Base-by-base conservation (phyloP, 2,888 invertebrate species). In the Corbicula japonica region DNA sequence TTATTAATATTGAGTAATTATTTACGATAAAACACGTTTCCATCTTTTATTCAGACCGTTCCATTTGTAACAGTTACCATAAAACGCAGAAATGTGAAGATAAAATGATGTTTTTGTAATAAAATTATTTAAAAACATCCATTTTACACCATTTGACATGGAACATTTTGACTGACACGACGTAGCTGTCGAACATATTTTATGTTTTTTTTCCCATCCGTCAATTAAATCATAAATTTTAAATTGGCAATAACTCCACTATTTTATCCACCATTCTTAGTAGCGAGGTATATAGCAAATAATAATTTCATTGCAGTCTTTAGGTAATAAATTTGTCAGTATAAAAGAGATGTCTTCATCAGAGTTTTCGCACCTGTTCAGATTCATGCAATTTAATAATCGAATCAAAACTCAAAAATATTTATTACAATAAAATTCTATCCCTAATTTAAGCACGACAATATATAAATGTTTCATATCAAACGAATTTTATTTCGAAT, bases 311-410 rank as follows among this genome's bases (percentile, higher is more conserved):
- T 35, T 61, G 61, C 60, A 50, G 35, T n/a, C 50, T 61, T 70
- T 10, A 15, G 12, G 28, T 21, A 56, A 70, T 50, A 70, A 70
- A 70, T 48, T 60, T 70, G 61, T 70, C 70, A 70, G 18, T 30
- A 21, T 60, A 50, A 10, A 38, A 28, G 26, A 21, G 70, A 61
- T 38, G 52, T 70, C 70, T 61, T 61, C 70, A 70, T 70, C 48
- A 8, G 5, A 1, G n/a, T 15, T 21, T n/a, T 34, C 28, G 60
- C 74, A 74, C 74, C 74, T 74, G 74, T 68, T 58, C 61, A 41
- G 28, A 61, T 72, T 68, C 38, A 46, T 68, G 44, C 68, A 61
- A 74, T 74, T 74, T 74, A 74, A 74, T 74, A 48, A 74, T 58
- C 28, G 50, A 28, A 50, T 52, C 62, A 54, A 61, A 70, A 65